Conservation (phyloP, 2,888 invertebrate species). For the Hoplodrina blanda region DNA sequence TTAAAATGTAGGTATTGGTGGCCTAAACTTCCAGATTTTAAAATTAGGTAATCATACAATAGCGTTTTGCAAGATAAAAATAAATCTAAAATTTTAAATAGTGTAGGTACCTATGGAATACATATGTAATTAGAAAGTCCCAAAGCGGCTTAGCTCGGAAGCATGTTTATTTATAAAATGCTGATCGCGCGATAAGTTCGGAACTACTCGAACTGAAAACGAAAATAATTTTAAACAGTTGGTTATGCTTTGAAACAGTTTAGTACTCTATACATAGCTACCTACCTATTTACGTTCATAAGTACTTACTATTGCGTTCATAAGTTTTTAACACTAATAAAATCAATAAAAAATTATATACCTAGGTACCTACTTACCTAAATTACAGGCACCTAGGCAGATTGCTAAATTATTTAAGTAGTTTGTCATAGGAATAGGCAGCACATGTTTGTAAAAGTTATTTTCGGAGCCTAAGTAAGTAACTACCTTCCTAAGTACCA, state of each 20-base stretch:
- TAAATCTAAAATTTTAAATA: neutral
- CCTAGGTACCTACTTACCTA: no score
- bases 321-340: neutral
- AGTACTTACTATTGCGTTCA: neutral
- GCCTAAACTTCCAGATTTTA: no score
- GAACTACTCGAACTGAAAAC: conserved; percentile 26
- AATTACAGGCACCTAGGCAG: no score
- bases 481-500: no score
- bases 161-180: conserved; percentile 74
- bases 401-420: no score
- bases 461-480: no score
- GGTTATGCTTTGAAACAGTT: conserved; percentile 13
- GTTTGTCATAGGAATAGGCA: no score
- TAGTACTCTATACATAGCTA: neutral
- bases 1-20: neutral
- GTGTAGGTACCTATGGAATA: no score
- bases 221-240: conserved; percentile 50
- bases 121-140: conserved; percentile 28
- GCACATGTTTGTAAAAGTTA: no score
- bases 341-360: no score
- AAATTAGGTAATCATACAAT: no score
- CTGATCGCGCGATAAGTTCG: conserved; percentile 53
- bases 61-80: neutral
- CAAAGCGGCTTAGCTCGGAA: conserved; percentile 70
- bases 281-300: neutral